Percentiles rank a stretch among this genome's conserved stretches.
These are phyloP conservation scores for Piaya cayana DNA, from an alignment of 2,113 vertebrate species.

Conservation along the genomic window DNA sequence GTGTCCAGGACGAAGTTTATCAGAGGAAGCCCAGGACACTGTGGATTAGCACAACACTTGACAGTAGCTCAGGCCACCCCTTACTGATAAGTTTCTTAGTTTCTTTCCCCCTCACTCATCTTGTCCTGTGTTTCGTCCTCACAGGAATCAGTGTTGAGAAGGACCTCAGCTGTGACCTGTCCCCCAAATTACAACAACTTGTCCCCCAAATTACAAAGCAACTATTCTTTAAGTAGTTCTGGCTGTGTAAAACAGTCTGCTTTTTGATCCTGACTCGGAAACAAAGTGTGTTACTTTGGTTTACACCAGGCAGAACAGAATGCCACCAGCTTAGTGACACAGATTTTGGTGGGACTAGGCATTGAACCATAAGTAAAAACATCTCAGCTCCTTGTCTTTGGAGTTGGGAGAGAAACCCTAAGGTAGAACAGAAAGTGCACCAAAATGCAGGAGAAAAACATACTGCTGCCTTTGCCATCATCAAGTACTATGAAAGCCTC, in stretches of 20 bases:
- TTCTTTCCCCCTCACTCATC: not conserved
- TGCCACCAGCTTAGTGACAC: not conserved
- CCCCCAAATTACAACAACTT: conserved; percentile 2
- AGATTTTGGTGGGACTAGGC: not conserved
- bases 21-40: conserved; percentile 65
- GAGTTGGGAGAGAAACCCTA: not conserved
- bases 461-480: not conserved
- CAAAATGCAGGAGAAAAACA: not conserved
- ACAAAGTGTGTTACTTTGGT: not conserved
- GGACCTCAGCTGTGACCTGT: too few species aligned
- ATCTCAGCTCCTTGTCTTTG: not conserved
- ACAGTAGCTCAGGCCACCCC: conserved; percentile 39
- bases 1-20: conserved; percentile 67
- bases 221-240: not conserved
- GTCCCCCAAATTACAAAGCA: not conserved
- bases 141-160: not conserved
- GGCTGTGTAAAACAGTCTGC: not conserved
- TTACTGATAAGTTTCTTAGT: conserved; percentile 56
- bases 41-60: conserved; percentile 73
- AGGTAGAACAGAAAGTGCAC: not conserved
- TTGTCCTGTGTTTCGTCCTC: not conserved
- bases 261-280: not conserved
- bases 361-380: not conserved
- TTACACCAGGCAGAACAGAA: not conserved
- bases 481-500: conserved; percentile 57